These are phyloP conservation scores for Intellagama lesueurii DNA, from an alignment of 2,797 vertebrate species.

Conservation along the genomic window DNA sequence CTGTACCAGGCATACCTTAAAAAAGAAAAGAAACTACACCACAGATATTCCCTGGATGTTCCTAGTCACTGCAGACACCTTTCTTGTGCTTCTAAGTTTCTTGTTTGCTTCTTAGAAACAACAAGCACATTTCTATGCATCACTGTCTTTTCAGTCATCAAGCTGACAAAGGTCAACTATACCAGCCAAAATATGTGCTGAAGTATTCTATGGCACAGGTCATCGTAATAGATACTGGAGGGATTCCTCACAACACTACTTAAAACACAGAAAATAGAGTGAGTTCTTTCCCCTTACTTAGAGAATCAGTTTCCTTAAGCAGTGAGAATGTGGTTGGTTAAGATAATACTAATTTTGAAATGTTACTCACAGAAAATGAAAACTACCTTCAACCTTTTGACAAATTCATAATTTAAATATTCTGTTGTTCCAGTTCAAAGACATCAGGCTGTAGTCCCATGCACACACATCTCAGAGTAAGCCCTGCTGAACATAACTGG, in stretches of 20 bases:
- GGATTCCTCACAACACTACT: slow-evolving; percentile 74
- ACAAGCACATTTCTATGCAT: slow-evolving; percentile 64
- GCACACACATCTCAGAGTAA: not conserved
- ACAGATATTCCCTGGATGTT: slow-evolving; percentile 44
- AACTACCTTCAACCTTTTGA: slow-evolving; percentile 75
- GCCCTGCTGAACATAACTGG: not conserved
- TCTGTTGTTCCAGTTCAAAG: slow-evolving; percentile 77
- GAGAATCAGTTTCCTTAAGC: slow-evolving; percentile 70
- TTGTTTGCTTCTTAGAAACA: slow-evolving; percentile 63
- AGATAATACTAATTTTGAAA: slow-evolving; percentile 75
- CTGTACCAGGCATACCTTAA: slow-evolving; percentile 55
- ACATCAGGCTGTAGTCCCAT: slow-evolving; percentile 52
- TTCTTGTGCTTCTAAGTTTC: slow-evolving; percentile 55
- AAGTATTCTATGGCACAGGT: slow-evolving; percentile 80
- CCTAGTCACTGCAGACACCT: slow-evolving; percentile 49
- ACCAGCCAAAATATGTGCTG: slow-evolving; percentile 78
- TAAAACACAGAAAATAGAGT: slow-evolving; percentile 59
- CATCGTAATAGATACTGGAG: slow-evolving; percentile 80
- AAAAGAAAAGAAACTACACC: slow-evolving; percentile 52
- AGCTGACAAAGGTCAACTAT: slow-evolving; percentile 90
- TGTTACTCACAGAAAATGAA: slow-evolving; percentile 70
- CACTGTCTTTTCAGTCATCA: slow-evolving; percentile 77
- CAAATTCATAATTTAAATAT: slow-evolving; percentile 77
- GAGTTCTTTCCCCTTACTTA: slow-evolving; percentile 45
- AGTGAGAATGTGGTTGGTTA: slow-evolving; percentile 73